A percentile compares a stretch with the other conserved stretches of the same genome.
Conservation (phyloP, 1,140 invertebrate species). For the Panulirus ornatus region DNA sequence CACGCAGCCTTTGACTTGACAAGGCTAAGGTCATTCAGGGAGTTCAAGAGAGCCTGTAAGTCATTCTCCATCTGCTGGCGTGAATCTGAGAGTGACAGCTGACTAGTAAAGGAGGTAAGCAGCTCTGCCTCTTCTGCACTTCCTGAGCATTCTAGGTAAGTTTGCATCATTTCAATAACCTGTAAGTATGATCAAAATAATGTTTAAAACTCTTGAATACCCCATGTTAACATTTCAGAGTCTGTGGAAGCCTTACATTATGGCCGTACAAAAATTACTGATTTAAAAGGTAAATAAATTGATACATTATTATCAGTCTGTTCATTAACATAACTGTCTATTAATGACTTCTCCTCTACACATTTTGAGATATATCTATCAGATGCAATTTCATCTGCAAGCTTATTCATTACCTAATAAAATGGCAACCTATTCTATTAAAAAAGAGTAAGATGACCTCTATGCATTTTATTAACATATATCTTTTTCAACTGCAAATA, state of each 20-base stretch:
- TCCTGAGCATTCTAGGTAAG: slow-evolving; percentile 62
- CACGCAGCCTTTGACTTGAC: slow-evolving; percentile 22
- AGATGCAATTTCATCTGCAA: too few relatives aligned
- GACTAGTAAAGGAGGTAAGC: slow-evolving; percentile 48
- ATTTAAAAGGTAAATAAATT: background rate
- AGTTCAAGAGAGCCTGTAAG: slow-evolving; percentile 41
- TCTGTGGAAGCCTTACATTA: too few relatives aligned
- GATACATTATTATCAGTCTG: too few relatives aligned
- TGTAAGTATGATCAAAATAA: slow-evolving; percentile 9
- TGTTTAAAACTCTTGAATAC: too few relatives aligned
- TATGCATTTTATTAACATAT: too few relatives aligned
- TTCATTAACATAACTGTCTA: too few relatives aligned
- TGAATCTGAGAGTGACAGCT: slow-evolving; percentile 58
- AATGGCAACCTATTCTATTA: too few relatives aligned
- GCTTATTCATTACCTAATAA: too few relatives aligned
- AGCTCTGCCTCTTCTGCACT: slow-evolving; percentile 54
- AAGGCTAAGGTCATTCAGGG: slow-evolving; percentile 55
- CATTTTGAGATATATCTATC: too few relatives aligned
- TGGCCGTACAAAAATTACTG: background rate
- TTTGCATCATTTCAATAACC: slow-evolving; percentile 69
- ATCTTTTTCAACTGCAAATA: too few relatives aligned
- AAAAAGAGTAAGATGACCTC: too few relatives aligned
- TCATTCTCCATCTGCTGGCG: slow-evolving; percentile 58
- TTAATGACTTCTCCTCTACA: too few relatives aligned
- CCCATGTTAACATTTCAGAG: background rate